Conservation (phyloP, 2,888 invertebrate species). For the Acanthosepion pharaonis region DNA sequence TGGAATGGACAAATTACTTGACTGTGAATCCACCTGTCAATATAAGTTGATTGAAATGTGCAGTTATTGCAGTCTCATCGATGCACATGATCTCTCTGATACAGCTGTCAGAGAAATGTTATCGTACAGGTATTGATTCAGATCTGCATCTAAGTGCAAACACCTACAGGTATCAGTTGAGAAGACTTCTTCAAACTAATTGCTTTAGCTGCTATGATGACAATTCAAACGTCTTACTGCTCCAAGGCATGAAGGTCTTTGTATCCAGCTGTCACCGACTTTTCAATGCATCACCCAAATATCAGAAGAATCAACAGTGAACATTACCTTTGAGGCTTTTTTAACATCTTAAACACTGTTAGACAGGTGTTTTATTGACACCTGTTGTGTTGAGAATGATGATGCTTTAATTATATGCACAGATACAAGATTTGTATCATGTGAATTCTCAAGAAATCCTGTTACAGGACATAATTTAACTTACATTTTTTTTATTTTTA, state of each 20-base stretch:
- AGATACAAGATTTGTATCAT: no score
- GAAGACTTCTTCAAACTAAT: slow-evolving; percentile 33
- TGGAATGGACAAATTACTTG: neutral
- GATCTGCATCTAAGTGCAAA: neutral
- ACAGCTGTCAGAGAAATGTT: neutral
- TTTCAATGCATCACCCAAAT: neutral
- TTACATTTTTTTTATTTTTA: no score
- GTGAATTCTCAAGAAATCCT: no score
- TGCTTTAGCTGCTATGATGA: neutral
- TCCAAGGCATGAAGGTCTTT: neutral
- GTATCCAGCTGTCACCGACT: neutral
- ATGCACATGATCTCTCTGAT: neutral
- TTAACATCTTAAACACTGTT: neutral
- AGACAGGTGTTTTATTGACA: neutral
- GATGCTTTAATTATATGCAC: no score
- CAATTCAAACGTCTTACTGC: neutral
- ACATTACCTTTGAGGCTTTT: neutral
- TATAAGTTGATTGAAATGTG: slow-evolving; percentile 18
- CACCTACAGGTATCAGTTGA: neutral
- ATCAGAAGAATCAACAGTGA: neutral
- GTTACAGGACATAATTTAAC: no score
- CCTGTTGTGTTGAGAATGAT: no score
- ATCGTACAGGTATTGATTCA: neutral
- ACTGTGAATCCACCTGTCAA: neutral
- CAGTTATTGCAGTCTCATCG: neutral